phyloP scores from a whole-genome alignment of 2,797 vertebrate genomes.

The Danio aesculapii region DNA sequence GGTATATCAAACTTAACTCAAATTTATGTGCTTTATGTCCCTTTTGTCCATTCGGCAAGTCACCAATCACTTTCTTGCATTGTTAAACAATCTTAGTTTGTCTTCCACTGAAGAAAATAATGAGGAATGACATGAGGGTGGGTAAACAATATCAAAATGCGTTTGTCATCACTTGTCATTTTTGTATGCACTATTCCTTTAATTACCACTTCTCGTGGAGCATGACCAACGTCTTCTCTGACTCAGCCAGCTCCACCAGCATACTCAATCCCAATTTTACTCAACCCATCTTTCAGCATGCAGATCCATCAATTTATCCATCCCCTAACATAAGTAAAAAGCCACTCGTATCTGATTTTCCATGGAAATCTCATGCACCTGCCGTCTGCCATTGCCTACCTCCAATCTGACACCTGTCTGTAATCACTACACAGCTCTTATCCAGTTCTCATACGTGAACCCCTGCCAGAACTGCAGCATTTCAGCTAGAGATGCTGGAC shows the following conservation, averaged over 20 bases:
- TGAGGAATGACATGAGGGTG: background rate
- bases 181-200: constrained; percentile 13
- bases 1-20: no score
- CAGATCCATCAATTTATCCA: constrained; percentile 35
- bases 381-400: constrained; percentile 53
- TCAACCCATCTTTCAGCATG: constrained; percentile 28
- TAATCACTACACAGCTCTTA: background rate
- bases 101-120: background rate
- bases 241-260: constrained; percentile 21
- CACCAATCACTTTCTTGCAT: background rate
- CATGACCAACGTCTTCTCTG: background rate
- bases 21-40: background rate
- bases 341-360: constrained; percentile 18
- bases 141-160: background rate
- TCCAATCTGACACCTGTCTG: constrained; percentile 57
- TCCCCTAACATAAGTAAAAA: constrained; percentile 47
- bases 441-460: constrained; percentile 7
- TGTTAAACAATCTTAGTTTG: background rate
- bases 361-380: constrained; percentile 60
- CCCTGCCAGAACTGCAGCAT: background rate
- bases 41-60: background rate
- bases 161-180: constrained; percentile 1
- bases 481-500: background rate
- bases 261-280: constrained; percentile 39
- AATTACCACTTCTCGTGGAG: constrained; percentile 1